Evolutionary conservation across 2,888 invertebrate genomes (phyloP), one percentile per base, ranked within the genome.

Genomic region (Acholoe squamosa): DNA sequence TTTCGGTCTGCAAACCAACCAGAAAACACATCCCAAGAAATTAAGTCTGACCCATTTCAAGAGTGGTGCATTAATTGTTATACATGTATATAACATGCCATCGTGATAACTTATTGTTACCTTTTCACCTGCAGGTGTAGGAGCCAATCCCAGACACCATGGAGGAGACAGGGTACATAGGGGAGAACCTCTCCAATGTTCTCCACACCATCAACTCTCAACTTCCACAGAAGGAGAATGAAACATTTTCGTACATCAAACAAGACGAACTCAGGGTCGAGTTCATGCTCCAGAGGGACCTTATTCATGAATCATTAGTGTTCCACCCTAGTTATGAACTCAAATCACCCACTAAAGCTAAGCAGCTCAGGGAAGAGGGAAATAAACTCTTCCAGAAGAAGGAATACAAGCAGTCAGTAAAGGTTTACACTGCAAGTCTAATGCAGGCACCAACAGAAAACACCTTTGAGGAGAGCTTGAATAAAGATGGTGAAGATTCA

Each of bases 331-430:
- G 16, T 14, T 54, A 54, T 31, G 86, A 86, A 0, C 52, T 31
- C 25, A 86, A 86, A 28, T 86, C 86, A 1, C 86, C 86, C 28
- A 71, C 99, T 84, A 99, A 98, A 96, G 98, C 98, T 76, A 98
- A 92, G 92, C 92, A 93, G 61, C 19, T 84, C n/a, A 71, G 96
- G 89, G 94, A 94, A 56, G 93, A 94, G 89, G 96, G 96, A 19
- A 96, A 95, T 91, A 93, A 93, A 51, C 89, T 91, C 34, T 95
- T 95, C 91, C 93, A 95, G 92, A 93, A 92, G 84, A 94, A 94
- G 89, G 90, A 93, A 25, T 94, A 94, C 91, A 89, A 91, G 25
- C 92, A 92, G 84, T 94, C 95, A 0, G 77, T 95, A 3, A 89
- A 92, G 22, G 90, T 92, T 56, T 95, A 95, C 91, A 94, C 94